Base-by-base conservation (phyloP, 1,140 invertebrate species). In the Pseudomyrmex flavicornis region DNA sequence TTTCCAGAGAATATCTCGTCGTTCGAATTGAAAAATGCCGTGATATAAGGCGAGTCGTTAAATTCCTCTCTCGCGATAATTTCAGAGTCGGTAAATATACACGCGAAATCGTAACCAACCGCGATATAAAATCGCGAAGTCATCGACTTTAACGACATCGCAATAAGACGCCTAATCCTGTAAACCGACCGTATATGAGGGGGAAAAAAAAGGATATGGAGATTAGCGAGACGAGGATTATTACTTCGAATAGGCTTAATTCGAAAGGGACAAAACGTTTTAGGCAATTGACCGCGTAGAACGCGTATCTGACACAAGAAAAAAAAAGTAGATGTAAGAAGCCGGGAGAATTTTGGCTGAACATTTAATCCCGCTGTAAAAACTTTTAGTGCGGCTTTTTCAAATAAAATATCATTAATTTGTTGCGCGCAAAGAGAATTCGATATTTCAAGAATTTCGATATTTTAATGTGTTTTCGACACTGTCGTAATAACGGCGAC, bases 111-210 rank as follows among this genome's bases (percentile, higher is more conserved):
- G 17, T 26, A 35, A 35, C 17, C 80, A 56, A 22, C n/a, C 76
- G 69, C 76, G 69, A 73, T 72, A 75, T 88, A 83, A 88, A 88
- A 59, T 82, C 70, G 76, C 70, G 48, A n/a, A 88, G 87, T 85
- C 86, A 88, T 77, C 86, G 74, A 50, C 20, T 77, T 85, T 88
- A 88, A 88, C 86, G 87, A 88, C 58, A 69, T 77, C 87, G 56
- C 75, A 46, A 66, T 52, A 56, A 72, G 63, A 82, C 61, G 52
- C 75, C 74, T 88, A 88, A 88, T 85, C 86, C 85, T 17, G 58
- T 35, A 73, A 61, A 84, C 62, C 82, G 58, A 54, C 65, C 61
- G 65, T 85, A 77, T 35, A 0, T 5, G 5, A 7, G 3, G 3
- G 2, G 3, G 1, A 35, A 88, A 88, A 88, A 84, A 48, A 46